A percentile compares a stretch with the other conserved stretches of the same genome.
Evolutionary conservation across 2,113 vertebrate species (phyloP).

Genomic region (Oreochromis aureus): DNA sequence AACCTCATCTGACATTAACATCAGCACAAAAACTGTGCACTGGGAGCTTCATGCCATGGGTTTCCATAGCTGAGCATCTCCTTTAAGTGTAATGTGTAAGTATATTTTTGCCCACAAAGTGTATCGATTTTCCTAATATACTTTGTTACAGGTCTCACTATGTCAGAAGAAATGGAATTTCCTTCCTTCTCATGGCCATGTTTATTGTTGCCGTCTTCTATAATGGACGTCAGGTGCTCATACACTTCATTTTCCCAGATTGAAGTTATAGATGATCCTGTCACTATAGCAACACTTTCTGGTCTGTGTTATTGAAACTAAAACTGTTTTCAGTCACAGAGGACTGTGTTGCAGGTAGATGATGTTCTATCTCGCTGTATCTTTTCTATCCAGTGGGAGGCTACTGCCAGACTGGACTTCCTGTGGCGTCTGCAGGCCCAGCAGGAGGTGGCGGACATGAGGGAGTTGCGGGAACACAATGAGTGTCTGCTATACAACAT

Average conservation of each 20-base stretch:
- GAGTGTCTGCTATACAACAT: slow-evolving; percentile 93
- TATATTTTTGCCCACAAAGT: neutral
- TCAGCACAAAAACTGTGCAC: neutral
- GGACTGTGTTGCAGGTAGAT: neutral
- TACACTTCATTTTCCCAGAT: neutral
- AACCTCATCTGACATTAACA: neutral
- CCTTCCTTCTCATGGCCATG: slow-evolving; percentile 88
- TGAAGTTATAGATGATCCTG: neutral
- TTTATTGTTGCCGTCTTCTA: slow-evolving; percentile 93
- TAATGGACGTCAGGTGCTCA: slow-evolving; percentile 86
- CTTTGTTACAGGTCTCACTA: slow-evolving; percentile 78
- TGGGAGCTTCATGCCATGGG: neutral
- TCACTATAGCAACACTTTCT: neutral
- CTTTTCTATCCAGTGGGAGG: slow-evolving; percentile 81
- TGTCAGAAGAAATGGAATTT: slow-evolving; percentile 87
- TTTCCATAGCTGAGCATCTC: neutral
- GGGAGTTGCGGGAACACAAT: slow-evolving; percentile 90
- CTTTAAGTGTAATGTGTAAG: neutral
- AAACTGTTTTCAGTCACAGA: neutral
- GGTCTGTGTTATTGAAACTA: neutral
- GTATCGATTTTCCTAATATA: neutral
- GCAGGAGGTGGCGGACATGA: slow-evolving; percentile 97
- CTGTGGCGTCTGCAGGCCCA: slow-evolving; percentile 95
- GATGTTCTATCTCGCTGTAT: neutral
- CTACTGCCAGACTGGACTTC: slow-evolving; percentile 92